Conservation (phyloP, 2,113 vertebrate species). For the Callospermophilus lateralis region DNA sequence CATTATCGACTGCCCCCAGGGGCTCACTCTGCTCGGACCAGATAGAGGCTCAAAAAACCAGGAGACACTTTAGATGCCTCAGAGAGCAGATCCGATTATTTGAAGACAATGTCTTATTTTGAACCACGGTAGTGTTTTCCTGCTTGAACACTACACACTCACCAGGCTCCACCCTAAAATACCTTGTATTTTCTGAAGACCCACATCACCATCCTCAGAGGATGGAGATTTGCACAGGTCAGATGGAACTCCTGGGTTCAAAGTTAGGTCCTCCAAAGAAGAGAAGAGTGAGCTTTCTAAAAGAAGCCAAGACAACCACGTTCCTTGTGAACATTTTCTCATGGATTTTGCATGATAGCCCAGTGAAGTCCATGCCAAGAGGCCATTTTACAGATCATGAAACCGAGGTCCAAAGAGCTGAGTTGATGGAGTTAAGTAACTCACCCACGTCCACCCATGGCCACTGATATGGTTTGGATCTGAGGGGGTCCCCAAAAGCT, state of each 20-base stretch:
- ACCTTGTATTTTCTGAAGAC: background rate
- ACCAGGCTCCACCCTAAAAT: background rate
- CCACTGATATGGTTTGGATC: too few species aligned
- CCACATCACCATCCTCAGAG: background rate
- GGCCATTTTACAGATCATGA: background rate
- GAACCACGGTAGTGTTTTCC: background rate
- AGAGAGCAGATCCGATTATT: background rate
- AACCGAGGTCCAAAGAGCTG: background rate
- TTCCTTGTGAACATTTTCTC: background rate
- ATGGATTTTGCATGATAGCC: background rate
- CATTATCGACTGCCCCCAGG: background rate
- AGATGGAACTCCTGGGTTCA: background rate
- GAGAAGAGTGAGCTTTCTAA: background rate
- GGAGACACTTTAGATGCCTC: background rate
- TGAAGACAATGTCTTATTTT: background rate
- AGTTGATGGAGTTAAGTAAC: background rate
- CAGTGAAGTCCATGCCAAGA: background rate
- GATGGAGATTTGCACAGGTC: background rate
- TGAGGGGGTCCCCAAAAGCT: too few species aligned
- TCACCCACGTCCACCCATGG: background rate
- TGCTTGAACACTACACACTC: background rate
- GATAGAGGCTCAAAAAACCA: background rate
- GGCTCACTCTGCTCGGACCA: background rate
- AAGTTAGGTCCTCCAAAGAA: background rate
- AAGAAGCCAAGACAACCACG: background rate